Conservation (phyloP, 2,797 vertebrate genomes). For the Nyctibius grandis region DNA sequence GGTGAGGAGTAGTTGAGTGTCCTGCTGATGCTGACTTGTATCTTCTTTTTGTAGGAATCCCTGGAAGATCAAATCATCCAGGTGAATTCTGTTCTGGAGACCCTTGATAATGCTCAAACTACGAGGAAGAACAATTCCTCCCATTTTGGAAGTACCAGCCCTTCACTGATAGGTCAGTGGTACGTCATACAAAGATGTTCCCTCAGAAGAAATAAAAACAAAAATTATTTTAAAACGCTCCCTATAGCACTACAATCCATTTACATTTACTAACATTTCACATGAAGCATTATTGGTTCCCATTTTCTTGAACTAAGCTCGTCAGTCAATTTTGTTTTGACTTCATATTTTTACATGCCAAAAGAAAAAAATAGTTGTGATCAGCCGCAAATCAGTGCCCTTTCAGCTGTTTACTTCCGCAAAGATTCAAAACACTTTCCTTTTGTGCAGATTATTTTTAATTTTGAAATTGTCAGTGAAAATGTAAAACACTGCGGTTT, state of each 20-base stretch:
- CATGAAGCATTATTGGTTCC: not conserved
- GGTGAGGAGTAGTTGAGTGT: not conserved
- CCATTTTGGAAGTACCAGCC: conserved; percentile 54
- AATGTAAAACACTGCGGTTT: not conserved
- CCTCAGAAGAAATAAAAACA: not conserved
- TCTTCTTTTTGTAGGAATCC: conserved; percentile 67
- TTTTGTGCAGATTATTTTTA: not conserved
- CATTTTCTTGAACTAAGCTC: not conserved
- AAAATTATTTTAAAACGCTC: not conserved
- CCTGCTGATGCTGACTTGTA: not conserved
- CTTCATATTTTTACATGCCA: not conserved
- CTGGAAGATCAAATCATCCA: conserved; percentile 83
- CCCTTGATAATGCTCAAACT: conserved; percentile 59
- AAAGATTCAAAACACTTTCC: not conserved
- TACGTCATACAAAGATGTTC: not conserved
- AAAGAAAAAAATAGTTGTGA: not conserved
- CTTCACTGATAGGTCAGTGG: not conserved
- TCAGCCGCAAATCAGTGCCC: not conserved
- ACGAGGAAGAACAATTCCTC: conserved; percentile 78
- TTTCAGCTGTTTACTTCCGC: not conserved
- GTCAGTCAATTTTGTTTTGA: not conserved
- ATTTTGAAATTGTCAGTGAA: not conserved
- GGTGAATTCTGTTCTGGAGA: conserved; percentile 58
- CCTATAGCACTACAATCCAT: not conserved
- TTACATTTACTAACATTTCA: not conserved